These are phyloP conservation scores for Diadegma fenestrale DNA, from an alignment of 2,888 invertebrate genomes.

Conservation along the genomic window DNA sequence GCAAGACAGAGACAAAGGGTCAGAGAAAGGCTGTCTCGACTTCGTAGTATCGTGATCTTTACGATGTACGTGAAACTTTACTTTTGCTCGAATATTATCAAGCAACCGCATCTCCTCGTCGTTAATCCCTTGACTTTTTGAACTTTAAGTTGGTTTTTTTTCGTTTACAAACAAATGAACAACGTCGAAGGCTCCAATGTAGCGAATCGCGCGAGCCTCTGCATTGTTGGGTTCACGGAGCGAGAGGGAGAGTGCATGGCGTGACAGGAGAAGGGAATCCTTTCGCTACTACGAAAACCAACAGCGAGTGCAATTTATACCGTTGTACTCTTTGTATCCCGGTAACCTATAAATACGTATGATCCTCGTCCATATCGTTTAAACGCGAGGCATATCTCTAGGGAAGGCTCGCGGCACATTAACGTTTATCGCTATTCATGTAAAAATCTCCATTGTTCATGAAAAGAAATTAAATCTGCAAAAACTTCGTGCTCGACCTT, in stretches of 20 bases:
- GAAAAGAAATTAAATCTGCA: no score
- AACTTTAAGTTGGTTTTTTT: background rate
- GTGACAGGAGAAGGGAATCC: constrained; percentile 1
- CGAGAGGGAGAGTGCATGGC: constrained; percentile 12
- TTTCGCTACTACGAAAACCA: constrained; percentile 1
- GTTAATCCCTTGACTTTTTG: background rate
- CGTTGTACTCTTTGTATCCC: background rate
- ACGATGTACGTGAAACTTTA: background rate
- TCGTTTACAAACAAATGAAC: background rate
- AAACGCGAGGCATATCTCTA: background rate
- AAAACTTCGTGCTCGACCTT: no score
- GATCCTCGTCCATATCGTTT: background rate
- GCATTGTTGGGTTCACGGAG: background rate
- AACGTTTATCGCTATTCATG: background rate
- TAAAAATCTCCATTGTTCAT: no score
- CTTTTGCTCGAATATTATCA: background rate
- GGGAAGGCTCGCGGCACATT: background rate
- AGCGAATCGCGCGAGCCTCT: background rate
- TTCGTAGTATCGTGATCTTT: background rate
- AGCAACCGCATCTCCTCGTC: background rate
- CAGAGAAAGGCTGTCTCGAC: background rate
- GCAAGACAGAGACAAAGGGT: background rate
- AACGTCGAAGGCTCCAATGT: background rate
- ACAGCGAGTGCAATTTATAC: background rate
- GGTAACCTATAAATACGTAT: background rate